Conservation (phyloP, 2,888 invertebrate genomes). For the Heteromyza rotundicornis region DNA sequence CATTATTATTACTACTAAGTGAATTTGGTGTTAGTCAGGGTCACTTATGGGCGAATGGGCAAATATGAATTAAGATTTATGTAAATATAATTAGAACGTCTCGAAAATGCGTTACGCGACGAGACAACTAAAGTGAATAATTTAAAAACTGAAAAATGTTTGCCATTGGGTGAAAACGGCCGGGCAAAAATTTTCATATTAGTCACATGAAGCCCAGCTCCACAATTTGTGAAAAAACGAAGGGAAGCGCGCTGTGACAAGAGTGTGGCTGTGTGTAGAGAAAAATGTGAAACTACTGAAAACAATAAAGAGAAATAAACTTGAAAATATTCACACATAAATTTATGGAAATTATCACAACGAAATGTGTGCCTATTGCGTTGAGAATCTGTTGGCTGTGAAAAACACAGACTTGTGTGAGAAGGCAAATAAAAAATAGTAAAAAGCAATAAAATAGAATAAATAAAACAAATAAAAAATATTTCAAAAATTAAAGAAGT, state of each 20-base stretch:
- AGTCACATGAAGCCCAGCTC: too few species aligned
- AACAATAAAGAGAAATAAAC: constrained; percentile 27
- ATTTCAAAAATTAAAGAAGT: too few species aligned
- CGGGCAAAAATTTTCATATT: too few species aligned
- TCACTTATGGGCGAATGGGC: background rate
- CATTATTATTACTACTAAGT: too few species aligned
- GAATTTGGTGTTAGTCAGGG: constrained; percentile 23
- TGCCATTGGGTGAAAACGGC: background rate
- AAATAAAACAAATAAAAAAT: too few species aligned
- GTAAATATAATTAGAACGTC: constrained; percentile 41
- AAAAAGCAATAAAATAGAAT: too few species aligned
- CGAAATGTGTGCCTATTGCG: too few species aligned
- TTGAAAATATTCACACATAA: constrained; percentile 42
- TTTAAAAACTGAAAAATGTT: background rate
- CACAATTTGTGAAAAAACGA: too few species aligned
- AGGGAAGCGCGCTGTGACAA: too few species aligned
- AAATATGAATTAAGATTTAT: constrained; percentile 51
- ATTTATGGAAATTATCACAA: background rate
- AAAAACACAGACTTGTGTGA: too few species aligned
- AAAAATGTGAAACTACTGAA: constrained; percentile 17
- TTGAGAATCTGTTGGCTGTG: too few species aligned
- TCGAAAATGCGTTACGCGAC: background rate
- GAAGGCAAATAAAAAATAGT: too few species aligned
- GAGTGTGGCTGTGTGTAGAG: background rate
- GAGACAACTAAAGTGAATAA: constrained; percentile 4